Evolutionary conservation across 2,888 invertebrate species (phyloP), one percentile per base, ranked within the genome.

Genomic region (Trilocha varians): DNA sequence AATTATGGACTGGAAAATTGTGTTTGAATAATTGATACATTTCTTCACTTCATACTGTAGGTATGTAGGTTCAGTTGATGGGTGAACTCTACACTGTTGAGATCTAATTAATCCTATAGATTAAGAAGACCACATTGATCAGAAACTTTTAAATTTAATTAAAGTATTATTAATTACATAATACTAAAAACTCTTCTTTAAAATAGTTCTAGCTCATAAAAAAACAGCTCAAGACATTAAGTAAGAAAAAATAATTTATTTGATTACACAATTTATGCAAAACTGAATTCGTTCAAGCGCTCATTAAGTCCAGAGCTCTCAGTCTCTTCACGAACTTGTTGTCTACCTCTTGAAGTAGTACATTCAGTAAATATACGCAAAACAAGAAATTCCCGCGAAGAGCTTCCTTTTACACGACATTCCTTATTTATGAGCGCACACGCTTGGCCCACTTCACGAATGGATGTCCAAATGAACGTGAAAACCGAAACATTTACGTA

Each of bases 361-460:
- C 25, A 42, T 49, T 53, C 49, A 43, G 51, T 55, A 62, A 58
- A 65, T 54, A 47, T 62, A 59, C 55, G 59, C 59, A 65, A 60
- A 64, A 59, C 62, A 55, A 62, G 58, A 63, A 62, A 58, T 55
- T 55, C 55, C 47, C 53, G 57, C 59, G 50, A 57, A 61, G 60
- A 57, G 57, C 62, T 50, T 49, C 61, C 56, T 62, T 62, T 64
- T 62, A 65, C 65, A 65, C 56, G 67, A 62, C 69, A 71, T 73
- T 65, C 57, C 57, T 67, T 72, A 73, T 73, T 73, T 66, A 73
- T 69, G 65, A 55, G 48, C 51, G 53, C 59, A 53, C 69, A 64
- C 68, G 70, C 64, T 59, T 54, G 70, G 59, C 59, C 70, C 60
- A 67, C 65, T 70, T 72, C 62, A 60, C 63, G 61, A 66, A 67